Conservation (phyloP, 2,113 vertebrate species). For the Ceratotherium simum region DNA sequence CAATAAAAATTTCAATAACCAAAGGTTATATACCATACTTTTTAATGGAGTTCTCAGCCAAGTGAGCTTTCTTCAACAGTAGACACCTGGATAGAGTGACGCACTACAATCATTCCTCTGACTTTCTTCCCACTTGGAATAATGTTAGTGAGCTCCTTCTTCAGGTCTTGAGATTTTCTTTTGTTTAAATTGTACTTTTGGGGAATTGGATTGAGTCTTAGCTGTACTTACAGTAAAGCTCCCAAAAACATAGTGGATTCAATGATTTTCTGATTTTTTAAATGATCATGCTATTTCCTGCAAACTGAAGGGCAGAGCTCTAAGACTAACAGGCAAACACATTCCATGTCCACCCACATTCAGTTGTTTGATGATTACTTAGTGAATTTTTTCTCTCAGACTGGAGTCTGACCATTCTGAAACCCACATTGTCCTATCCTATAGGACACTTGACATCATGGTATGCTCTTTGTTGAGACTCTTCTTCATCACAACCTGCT, state of each 20-base stretch:
- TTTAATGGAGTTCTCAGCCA: constrained; percentile 70
- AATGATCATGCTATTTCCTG: background rate
- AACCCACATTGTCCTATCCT: fast-evolving
- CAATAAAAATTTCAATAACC: constrained; percentile 74
- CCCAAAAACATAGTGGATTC: background rate
- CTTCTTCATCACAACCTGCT: background rate
- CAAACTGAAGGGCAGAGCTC: background rate
- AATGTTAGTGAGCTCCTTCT: background rate
- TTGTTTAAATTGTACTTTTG: background rate
- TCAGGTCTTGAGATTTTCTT: background rate
- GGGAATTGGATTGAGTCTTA: background rate
- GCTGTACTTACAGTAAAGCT: background rate
- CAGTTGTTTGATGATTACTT: background rate
- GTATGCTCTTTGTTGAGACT: background rate
- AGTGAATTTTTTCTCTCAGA: background rate
- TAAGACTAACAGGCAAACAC: background rate
- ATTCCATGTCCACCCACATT: background rate
- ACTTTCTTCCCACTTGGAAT: constrained; percentile 39
- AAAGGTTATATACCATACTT: constrained; percentile 70
- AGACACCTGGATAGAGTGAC: background rate
- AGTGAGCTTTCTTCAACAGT: constrained; percentile 54
- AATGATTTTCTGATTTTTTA: background rate
- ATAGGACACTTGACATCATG: background rate
- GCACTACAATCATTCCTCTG: background rate
- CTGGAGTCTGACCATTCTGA: background rate